Evolutionary conservation across 2,113 vertebrate genomes (phyloP), one percentile per base, ranked within the genome.

Genomic region (Reinhardtius hippoglossoides): DNA sequence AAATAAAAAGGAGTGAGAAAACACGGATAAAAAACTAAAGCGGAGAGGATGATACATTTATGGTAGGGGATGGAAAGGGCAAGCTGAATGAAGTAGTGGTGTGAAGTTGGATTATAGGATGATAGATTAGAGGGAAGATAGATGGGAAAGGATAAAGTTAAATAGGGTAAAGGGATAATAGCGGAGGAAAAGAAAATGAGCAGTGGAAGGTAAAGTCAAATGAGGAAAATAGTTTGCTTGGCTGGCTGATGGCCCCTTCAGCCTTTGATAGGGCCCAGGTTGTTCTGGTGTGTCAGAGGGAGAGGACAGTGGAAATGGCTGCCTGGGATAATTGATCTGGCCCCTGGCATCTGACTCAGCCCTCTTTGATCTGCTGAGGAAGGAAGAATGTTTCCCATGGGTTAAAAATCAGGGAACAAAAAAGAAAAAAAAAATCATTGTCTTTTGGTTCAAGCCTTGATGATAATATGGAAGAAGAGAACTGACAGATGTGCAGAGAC

Each of bases 261-360:
- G 76, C 72, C 80, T 85, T 83, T 92, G 83, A 91, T 91, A 83
- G 88, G 79, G 85, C 76, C 79, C 92, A 85, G 87, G 86, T 88
- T 88, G 89, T 58, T 87, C 81, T 91, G 78, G 78, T 31, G 44
- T 85, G 84, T 88, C 85, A 74, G 86, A 85, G 68, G 73, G 67
- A 75, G 70, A 87, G 76, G 89, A 91, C 89, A 89, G 83, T 92
- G 88, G 80, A 90, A 93, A 92, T 84, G 82, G 85, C 78, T 80
- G 71, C 76, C 69, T 59, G 54, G 84, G 90, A 91, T 93, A 94
- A 92, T 91, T 83, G 90, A 92, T 92, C 88, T 89, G 85, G 89
- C 89, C 92, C 80, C 85, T 82, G 81, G 89, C 82, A 14, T 81
- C 83, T 62, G 27, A 83, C 79, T 87, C 67, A 48, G 71, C 62